phyloP scores from a whole-genome alignment of 1,140 invertebrate genomes.

The Andricus grossulariae region DNA sequence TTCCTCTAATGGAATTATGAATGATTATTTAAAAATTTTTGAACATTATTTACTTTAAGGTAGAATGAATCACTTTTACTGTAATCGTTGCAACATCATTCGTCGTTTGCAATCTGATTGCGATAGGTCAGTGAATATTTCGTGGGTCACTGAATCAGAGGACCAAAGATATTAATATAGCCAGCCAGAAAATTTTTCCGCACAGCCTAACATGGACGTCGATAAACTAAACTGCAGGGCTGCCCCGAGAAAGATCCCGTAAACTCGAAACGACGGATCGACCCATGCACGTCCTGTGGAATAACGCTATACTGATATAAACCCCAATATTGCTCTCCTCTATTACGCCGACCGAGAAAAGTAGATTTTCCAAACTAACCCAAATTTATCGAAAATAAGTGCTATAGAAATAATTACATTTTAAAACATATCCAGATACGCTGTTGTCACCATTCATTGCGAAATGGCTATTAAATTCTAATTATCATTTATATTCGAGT shows the following conservation, averaged over 20 bases:
- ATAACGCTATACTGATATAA: constrained; percentile 52
- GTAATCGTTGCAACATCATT: constrained; percentile 42
- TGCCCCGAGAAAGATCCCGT: constrained; percentile 18
- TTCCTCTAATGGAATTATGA: too few relatives aligned
- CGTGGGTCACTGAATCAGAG: constrained; percentile 28
- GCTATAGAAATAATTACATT: not conserved
- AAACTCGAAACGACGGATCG: constrained; percentile 52
- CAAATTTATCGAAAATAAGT: not conserved
- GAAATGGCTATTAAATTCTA: too few relatives aligned
- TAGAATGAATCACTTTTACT: constrained; percentile 41
- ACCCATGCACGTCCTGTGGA: constrained; percentile 47
- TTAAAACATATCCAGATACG: not conserved
- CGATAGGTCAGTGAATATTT: constrained; percentile 40
- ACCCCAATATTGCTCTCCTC: constrained; percentile 59
- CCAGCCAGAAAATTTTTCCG: constrained; percentile 31
- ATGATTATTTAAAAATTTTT: not conserved
- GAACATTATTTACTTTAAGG: constrained; percentile 21
- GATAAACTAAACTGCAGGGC: constrained; percentile 40
- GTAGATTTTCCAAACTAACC: not conserved
- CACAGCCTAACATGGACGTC: constrained; percentile 33
- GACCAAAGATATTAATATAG: constrained; percentile 43
- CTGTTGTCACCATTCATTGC: too few relatives aligned
- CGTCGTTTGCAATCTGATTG: constrained; percentile 41
- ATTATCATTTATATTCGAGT: too few relatives aligned
- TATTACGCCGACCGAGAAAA: constrained; percentile 50